Conservation (phyloP, 2,888 invertebrate genomes). For the Tachina grossa region DNA sequence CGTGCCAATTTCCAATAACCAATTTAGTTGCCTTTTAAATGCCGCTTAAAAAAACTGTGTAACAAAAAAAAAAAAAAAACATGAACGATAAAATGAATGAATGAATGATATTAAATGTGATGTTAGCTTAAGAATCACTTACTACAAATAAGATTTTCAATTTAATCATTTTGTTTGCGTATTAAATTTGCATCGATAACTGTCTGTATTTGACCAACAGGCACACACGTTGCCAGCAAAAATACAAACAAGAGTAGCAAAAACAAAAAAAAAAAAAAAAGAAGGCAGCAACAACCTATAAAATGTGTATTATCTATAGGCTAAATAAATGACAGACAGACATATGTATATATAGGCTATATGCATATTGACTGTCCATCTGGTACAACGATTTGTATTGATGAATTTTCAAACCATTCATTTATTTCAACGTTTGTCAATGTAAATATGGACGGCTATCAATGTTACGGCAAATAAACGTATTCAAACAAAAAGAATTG, state of each 20-base stretch:
- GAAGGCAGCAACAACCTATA: slow-evolving; percentile 14
- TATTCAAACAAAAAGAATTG: slow-evolving; percentile 31
- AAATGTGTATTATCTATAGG: slow-evolving; percentile 47
- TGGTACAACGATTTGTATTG: slow-evolving; percentile 66
- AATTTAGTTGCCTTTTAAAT: slow-evolving; percentile 23
- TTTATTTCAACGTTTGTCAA: slow-evolving; percentile 68
- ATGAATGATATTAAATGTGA: slow-evolving; percentile 59
- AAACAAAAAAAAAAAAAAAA: slow-evolving; percentile 36
- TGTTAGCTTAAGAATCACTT: slow-evolving; percentile 75
- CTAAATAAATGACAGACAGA: slow-evolving; percentile 9
- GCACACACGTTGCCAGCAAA: slow-evolving; percentile 32
- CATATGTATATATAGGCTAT: slow-evolving; percentile 2
- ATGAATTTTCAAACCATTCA: slow-evolving; percentile 60
- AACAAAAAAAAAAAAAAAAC: slow-evolving; percentile 29
- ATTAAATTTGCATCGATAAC: slow-evolving; percentile 83
- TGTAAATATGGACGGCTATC: slow-evolving; percentile 63
- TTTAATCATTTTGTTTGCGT: slow-evolving; percentile 82
- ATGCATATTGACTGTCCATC: slow-evolving; percentile 61
- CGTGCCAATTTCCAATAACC: slow-evolving; percentile 50
- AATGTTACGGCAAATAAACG: slow-evolving; percentile 54
- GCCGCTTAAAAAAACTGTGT: slow-evolving; percentile 30
- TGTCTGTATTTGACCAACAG: slow-evolving; percentile 82
- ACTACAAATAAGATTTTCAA: slow-evolving; percentile 82
- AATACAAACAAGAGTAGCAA: background rate
- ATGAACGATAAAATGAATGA: slow-evolving; percentile 22